Percentiles rank a stretch among this genome's conserved stretches.
These are phyloP conservation scores for Heterohyrax brucei DNA, from an alignment of 2,797 vertebrate genomes.

Conservation along the genomic window DNA sequence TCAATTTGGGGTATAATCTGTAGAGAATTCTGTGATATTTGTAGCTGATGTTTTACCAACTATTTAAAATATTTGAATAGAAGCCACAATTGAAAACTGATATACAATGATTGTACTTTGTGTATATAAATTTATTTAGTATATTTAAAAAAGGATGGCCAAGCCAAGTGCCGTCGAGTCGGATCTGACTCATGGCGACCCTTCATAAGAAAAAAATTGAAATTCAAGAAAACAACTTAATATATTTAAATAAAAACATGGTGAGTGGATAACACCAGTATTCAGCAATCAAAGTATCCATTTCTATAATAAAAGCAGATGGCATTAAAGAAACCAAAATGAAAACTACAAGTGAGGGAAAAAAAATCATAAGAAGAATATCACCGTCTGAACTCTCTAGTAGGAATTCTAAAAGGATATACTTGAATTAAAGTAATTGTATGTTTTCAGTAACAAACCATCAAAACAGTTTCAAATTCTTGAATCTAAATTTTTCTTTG, in stretches of 20 bases:
- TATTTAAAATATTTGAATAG: conserved; percentile 22
- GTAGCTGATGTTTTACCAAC: neutral
- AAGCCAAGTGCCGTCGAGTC: too few species aligned
- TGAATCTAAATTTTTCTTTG: neutral
- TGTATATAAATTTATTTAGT: neutral
- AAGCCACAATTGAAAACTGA: neutral
- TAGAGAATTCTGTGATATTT: neutral
- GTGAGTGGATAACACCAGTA: neutral
- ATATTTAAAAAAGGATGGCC: neutral
- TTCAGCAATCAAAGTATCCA: neutral
- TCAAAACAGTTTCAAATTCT: neutral
- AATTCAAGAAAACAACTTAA: neutral
- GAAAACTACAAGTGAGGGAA: neutral
- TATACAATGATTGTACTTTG: neutral
- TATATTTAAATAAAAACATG: conserved; percentile 25
- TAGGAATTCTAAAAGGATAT: conserved; percentile 16
- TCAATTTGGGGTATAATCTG: conserved; percentile 28
- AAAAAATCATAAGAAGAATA: neutral
- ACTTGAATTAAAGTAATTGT: neutral
- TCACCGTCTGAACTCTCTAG: neutral
- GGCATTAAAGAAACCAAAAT: neutral
- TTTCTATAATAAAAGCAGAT: neutral
- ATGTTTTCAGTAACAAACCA: neutral
- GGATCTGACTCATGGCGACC: too few species aligned
- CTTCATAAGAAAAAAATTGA: neutral